phyloP scores from a whole-genome alignment of 2,797 vertebrate species.

The Anas capensis region DNA sequence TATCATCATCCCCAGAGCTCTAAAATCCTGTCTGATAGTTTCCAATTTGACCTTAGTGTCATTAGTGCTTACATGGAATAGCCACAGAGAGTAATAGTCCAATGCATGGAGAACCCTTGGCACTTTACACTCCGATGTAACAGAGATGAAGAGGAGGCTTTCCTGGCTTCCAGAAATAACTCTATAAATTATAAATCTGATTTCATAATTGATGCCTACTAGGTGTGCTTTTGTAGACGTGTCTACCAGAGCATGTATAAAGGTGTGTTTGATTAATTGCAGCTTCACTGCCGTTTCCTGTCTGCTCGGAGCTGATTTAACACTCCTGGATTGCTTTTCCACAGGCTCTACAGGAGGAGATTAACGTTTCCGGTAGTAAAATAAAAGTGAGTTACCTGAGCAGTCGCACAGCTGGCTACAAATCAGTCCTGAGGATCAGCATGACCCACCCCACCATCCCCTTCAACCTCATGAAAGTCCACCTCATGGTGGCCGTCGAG shows the following conservation, averaged over 20 bases:
- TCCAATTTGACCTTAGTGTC: too few relatives aligned
- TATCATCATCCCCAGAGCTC: too few relatives aligned
- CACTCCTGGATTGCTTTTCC: conserved; percentile 30
- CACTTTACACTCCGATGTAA: not conserved
- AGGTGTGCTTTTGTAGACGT: conserved; percentile 15
- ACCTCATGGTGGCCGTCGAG: conserved; percentile 97
- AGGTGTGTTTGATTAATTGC: conserved; percentile 60
- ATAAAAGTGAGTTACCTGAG: conserved; percentile 93
- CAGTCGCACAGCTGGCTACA: conserved; percentile 94
- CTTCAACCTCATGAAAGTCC: conserved; percentile 99
- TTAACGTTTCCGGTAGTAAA: conserved; percentile 89
- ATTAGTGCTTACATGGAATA: too few relatives aligned
- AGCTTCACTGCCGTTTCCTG: conserved; percentile 26
- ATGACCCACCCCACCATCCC: conserved; percentile 93
- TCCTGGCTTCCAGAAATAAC: not conserved
- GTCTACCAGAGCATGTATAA: conserved; percentile 33
- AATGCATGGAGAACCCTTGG: too few relatives aligned
- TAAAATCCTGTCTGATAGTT: too few relatives aligned
- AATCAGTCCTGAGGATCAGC: conserved; percentile 92
- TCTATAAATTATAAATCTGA: not conserved
- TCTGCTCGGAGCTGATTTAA: conserved; percentile 37
- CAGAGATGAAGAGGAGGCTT: not conserved
- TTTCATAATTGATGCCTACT: conserved; percentile 30
- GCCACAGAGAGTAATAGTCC: too few relatives aligned
- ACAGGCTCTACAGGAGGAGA: conserved; percentile 93